Conservation (phyloP, 2,113 vertebrate species). For the Patagioenas fasciata region DNA sequence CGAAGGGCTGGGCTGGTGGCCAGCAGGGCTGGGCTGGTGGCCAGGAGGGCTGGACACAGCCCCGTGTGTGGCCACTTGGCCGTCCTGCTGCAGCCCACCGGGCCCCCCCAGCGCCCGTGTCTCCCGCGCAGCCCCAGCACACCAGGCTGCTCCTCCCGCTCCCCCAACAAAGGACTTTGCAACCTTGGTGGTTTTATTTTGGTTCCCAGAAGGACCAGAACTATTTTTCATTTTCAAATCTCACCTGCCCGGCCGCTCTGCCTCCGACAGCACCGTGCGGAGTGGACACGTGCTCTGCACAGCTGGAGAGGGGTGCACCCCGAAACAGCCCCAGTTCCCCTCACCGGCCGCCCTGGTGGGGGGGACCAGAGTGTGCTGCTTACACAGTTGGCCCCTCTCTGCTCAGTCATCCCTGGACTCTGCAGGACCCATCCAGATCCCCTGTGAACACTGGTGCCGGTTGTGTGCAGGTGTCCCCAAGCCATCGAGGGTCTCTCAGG, state of each 20-base stretch:
- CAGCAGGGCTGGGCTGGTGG: not conserved
- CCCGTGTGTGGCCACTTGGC: not conserved
- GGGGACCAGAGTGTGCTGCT: accelerated
- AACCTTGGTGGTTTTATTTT: accelerated
- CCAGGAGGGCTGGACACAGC: too few relatives aligned
- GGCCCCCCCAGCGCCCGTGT: accelerated
- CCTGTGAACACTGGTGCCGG: accelerated
- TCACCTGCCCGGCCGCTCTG: accelerated
- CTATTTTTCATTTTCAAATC: accelerated
- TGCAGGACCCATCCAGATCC: not conserved
- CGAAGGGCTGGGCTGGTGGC: not conserved
- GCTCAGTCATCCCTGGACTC: not conserved
- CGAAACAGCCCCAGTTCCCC: too few relatives aligned
- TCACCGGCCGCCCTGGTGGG: accelerated
- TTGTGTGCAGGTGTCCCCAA: not conserved
- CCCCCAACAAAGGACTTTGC: accelerated
- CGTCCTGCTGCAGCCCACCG: too few relatives aligned
- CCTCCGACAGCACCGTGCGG: accelerated
- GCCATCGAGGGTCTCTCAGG: accelerated
- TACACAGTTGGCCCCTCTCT: accelerated
- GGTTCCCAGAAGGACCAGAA: accelerated
- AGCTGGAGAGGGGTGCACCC: too few relatives aligned
- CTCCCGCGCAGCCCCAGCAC: too few relatives aligned
- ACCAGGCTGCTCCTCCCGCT: accelerated
- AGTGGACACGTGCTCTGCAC: accelerated